Evolutionary conservation across 2,888 invertebrate genomes (phyloP).

Genomic region (Rhamnusium bicolor): DNA sequence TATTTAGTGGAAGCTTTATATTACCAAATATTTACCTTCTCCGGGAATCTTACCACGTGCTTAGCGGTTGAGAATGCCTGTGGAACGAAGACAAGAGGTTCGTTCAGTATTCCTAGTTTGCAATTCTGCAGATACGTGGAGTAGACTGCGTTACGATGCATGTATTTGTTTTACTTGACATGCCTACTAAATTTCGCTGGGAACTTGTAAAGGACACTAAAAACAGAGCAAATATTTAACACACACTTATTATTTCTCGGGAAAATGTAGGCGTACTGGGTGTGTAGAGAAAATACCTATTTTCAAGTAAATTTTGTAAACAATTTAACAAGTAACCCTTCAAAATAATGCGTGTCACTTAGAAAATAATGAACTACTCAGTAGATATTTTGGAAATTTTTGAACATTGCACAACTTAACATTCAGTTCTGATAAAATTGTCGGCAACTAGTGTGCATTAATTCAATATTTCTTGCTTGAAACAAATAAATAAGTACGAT

Average conservation of each 20-base stretch:
- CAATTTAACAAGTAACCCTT: no score
- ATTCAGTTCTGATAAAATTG: no score
- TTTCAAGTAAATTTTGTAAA: no score
- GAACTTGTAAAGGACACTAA: not conserved
- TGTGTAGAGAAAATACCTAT: no score
- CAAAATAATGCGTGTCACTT: no score
- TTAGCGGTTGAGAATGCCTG: slow-evolving; percentile 18
- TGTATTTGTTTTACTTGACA: slow-evolving; percentile 26
- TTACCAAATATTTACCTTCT: slow-evolving; percentile 30
- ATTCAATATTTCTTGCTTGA: no score
- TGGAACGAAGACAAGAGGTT: slow-evolving; percentile 19
- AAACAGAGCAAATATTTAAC: slow-evolving; percentile 1
- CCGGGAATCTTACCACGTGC: slow-evolving; percentile 27
- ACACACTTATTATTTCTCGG: not conserved
- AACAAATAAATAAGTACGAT: no score
- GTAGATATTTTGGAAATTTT: no score
- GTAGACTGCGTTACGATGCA: slow-evolving; percentile 18
- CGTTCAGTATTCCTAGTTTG: slow-evolving; percentile 1
- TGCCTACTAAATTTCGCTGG: slow-evolving; percentile 4
- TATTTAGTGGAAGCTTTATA: slow-evolving; percentile 25
- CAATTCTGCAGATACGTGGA: slow-evolving; percentile 23
- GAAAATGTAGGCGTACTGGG: not conserved
- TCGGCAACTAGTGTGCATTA: no score
- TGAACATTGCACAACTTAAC: no score
- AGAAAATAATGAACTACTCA: no score